Conservation (phyloP, 2,888 invertebrate genomes). For the Ashinkailepas kermadecensis region DNA sequence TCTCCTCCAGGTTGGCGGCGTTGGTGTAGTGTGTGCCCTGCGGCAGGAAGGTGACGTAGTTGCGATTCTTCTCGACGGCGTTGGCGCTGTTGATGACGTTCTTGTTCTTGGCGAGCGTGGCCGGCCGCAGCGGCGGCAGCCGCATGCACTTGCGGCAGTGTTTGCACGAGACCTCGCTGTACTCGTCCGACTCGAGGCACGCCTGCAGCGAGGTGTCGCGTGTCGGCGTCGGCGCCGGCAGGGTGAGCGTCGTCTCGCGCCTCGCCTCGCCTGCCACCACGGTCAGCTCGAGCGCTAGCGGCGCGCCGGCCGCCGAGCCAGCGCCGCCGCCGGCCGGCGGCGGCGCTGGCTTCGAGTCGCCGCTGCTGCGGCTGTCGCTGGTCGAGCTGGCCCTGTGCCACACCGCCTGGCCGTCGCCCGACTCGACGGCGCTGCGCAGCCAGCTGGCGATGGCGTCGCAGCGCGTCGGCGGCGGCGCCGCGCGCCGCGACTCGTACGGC, state of each 20-base stretch:
- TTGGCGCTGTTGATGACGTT: conserved; percentile 19
- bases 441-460: too few relatives aligned
- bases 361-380: conserved; percentile 26
- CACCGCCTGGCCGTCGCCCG: not conserved
- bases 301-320: conserved; percentile 27
- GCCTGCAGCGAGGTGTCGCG: conserved; percentile 22
- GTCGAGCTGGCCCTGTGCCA: conserved; percentile 3
- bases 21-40: conserved; percentile 62
- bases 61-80: conserved; percentile 27
- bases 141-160: conserved; percentile 35
- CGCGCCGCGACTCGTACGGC: conserved; percentile 48
- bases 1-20: conserved; percentile 58
- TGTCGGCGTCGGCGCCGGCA: not conserved
- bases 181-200: conserved; percentile 33
- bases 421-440: not conserved
- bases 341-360: conserved; percentile 4
- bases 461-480: not conserved
- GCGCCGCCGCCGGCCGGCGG: conserved; percentile 23
- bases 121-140: conserved; percentile 30
- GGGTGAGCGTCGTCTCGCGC: not conserved
- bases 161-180: conserved; percentile 37
- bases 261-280: not conserved
- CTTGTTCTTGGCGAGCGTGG: conserved; percentile 22
- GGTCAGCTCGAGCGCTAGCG: conserved; percentile 24
- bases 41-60: conserved; percentile 34